Conservation (phyloP, 2,888 invertebrate genomes). For the Scaptomyza caliginosa region DNA sequence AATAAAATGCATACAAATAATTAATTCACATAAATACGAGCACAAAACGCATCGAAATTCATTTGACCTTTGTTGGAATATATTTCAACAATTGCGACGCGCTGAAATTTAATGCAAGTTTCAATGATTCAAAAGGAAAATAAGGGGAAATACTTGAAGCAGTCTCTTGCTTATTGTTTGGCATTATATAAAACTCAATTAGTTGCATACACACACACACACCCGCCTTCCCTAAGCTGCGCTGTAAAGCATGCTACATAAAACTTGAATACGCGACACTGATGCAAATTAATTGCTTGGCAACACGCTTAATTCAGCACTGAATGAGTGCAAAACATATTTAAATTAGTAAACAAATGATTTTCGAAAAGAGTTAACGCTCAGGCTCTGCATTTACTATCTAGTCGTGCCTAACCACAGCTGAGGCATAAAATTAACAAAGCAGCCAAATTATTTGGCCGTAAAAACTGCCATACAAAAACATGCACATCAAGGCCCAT, state of each 20-base stretch:
- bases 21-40: too few relatives aligned
- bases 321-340: conserved; percentile 37
- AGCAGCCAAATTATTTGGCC: conserved; percentile 62
- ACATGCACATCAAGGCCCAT: conserved; percentile 37
- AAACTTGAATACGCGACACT: conserved; percentile 16
- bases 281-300: conserved; percentile 38
- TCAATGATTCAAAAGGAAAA: conserved; percentile 16
- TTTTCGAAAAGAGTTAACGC: conserved; percentile 33
- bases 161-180: too few relatives aligned
- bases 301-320: conserved; percentile 34
- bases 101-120: conserved; percentile 7
- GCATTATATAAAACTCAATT: conserved; percentile 15
- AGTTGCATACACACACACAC: conserved; percentile 16
- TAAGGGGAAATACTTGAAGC: too few relatives aligned
- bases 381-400: background rate
- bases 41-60: too few relatives aligned
- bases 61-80: background rate
- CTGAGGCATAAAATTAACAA: conserved; percentile 50
- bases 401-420: background rate
- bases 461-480: conserved; percentile 56
- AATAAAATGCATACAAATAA: too few relatives aligned
- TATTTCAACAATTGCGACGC: background rate
- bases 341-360: conserved; percentile 71
- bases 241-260: conserved; percentile 18
- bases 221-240: background rate